phyloP scores from a whole-genome alignment of 2,888 invertebrate genomes.

The Spicauda simplicius region DNA sequence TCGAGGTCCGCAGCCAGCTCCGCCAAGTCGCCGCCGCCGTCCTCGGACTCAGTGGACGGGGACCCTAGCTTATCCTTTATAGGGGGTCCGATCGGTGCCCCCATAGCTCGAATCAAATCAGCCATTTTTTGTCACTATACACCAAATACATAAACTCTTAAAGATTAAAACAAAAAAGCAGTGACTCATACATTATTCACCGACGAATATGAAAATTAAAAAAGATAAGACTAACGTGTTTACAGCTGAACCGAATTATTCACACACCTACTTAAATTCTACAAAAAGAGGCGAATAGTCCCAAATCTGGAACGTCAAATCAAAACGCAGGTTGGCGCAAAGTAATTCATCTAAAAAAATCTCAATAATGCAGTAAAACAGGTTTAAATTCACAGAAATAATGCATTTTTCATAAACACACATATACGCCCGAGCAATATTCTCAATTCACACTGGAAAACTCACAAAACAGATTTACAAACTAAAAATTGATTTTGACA shows the following conservation, averaged over 20 bases:
- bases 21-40: conserved; percentile 88
- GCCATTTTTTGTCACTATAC: conserved; percentile 79
- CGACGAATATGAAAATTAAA: conserved; percentile 44
- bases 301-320: neutral
- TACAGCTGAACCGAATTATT: conserved; percentile 39
- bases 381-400: conserved; percentile 16
- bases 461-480: conserved; percentile 44
- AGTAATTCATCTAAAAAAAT: conserved; percentile 4
- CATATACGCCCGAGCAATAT: conserved; percentile 56
- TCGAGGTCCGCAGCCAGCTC: conserved; percentile 88
- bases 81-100: conserved; percentile 87
- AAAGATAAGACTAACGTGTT: conserved; percentile 57
- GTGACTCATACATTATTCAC: conserved; percentile 66
- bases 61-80: conserved; percentile 91
- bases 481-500: neutral
- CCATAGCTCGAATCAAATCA: conserved; percentile 88
- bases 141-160: conserved; percentile 38
- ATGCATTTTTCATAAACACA: conserved; percentile 17
- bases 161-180: conserved; percentile 29
- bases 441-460: conserved; percentile 31
- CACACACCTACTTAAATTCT: conserved; percentile 17
- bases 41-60: conserved; percentile 94
- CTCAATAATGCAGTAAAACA: neutral
- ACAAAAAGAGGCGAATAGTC: conserved; percentile 6
- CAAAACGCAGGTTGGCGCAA: neutral